phyloP scores from a whole-genome alignment of 2,888 invertebrate genomes.

The Drosophila emarginata region DNA sequence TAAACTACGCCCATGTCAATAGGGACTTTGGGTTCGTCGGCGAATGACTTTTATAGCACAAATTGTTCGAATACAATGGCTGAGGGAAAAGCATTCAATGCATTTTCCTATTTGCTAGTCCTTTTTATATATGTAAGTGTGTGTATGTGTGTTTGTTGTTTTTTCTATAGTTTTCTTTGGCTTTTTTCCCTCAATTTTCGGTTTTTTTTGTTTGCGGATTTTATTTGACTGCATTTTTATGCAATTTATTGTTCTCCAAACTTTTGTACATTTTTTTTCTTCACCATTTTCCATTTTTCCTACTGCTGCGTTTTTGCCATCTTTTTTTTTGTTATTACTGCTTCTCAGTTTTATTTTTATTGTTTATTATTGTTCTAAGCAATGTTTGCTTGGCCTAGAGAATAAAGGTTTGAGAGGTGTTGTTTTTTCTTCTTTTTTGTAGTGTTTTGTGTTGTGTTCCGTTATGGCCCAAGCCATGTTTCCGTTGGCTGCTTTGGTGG shows the following conservation, averaged over 20 bases:
- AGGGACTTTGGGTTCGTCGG: slow-evolving; percentile 25
- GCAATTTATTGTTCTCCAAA: slow-evolving; percentile 46
- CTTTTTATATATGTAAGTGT: slow-evolving; percentile 33
- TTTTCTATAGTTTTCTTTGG: not conserved
- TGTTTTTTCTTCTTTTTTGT: not conserved
- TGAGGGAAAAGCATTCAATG: slow-evolving; percentile 53
- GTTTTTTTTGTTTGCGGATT: slow-evolving; percentile 16
- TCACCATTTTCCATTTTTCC: slow-evolving; percentile 14
- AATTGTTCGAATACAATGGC: slow-evolving; percentile 47
- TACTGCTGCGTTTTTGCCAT: slow-evolving; percentile 25
- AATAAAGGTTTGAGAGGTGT: not conserved
- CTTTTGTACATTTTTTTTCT: not conserved
- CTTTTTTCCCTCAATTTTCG: not conserved
- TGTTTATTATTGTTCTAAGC: slow-evolving; percentile 78
- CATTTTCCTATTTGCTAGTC: slow-evolving; percentile 49
- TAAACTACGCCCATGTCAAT: not conserved
- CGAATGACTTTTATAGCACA: slow-evolving; percentile 35
- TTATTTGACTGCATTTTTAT: slow-evolving; percentile 46
- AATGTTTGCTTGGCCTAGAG: slow-evolving; percentile 50
- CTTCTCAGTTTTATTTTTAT: slow-evolving; percentile 45
- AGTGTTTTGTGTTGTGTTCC: not conserved
- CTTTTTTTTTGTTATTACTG: slow-evolving; percentile 16
- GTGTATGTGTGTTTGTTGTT: slow-evolving; percentile 11
- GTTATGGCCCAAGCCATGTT: slow-evolving; percentile 42
- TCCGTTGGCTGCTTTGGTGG: slow-evolving; percentile 69